phyloP scores from a whole-genome alignment of 2,797 vertebrate species.

The Sebastes vulpes region DNA sequence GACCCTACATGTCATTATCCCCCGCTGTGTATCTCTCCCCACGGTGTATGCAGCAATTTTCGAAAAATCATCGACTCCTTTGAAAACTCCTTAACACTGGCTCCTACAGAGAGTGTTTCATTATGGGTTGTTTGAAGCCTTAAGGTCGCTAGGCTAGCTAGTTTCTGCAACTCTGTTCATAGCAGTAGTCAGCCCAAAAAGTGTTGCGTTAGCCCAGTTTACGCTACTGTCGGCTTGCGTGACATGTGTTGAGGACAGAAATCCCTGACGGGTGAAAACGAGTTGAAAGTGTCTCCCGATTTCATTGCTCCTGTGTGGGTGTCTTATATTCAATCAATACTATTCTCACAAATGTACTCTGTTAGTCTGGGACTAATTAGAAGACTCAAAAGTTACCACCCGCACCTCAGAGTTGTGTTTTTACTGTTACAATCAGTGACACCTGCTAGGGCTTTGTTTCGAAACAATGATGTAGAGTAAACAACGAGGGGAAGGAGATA shows the following conservation, averaged over 20 bases:
- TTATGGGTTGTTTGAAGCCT: neutral
- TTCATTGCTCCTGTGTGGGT: neutral
- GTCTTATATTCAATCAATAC: neutral
- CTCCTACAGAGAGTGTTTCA: neutral
- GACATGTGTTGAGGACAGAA: neutral
- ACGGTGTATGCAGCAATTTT: too few relatives aligned
- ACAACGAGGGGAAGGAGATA: neutral
- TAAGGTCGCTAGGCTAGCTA: neutral
- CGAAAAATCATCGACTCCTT: too few relatives aligned
- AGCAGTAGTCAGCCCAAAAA: neutral
- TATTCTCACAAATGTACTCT: neutral
- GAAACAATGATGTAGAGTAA: neutral
- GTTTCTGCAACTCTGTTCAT: neutral
- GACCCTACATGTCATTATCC: too few relatives aligned
- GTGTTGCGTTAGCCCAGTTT: neutral
- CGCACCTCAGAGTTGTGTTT: neutral
- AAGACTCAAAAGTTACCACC: neutral
- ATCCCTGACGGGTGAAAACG: neutral
- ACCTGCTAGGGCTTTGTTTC: neutral
- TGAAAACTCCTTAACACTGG: neutral
- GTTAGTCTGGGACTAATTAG: neutral
- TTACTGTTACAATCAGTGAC: neutral
- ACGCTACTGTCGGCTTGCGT: neutral
- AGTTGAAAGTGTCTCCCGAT: neutral
- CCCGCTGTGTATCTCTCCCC: too few relatives aligned